Evolutionary conservation across 2,113 vertebrate species (phyloP).

Genomic region (Pica pica): DNA sequence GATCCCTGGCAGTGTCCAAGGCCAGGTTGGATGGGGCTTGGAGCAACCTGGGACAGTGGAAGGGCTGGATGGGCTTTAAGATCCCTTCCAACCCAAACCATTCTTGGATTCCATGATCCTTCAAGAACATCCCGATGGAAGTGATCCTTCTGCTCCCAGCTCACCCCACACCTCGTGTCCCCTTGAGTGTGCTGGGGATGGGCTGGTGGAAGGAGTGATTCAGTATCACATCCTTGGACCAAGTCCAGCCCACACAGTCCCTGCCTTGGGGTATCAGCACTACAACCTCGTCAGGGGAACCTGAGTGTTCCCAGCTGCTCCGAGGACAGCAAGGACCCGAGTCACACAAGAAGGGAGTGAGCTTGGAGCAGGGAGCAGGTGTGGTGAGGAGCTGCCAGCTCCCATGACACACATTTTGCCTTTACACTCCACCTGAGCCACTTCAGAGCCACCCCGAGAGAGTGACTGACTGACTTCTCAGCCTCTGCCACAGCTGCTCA

Average conservation of each 20-base stretch:
- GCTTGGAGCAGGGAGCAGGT: background rate
- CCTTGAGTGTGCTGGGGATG: rapidly evolving
- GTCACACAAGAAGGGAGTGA: background rate
- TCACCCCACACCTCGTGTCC: background rate
- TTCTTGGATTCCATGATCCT: background rate
- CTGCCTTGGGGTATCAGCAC: background rate
- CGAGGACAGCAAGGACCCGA: rapidly evolving
- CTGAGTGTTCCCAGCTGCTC: background rate
- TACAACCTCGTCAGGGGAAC: rapidly evolving
- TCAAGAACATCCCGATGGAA: background rate
- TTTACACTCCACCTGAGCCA: background rate
- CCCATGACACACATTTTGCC: background rate
- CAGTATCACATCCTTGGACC: background rate
- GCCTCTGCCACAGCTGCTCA: background rate
- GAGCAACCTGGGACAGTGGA: rapidly evolving
- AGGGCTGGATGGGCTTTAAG: background rate
- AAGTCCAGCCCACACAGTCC: background rate
- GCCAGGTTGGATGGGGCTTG: rapidly evolving
- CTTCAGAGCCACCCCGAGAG: background rate
- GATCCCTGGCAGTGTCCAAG: background rate
- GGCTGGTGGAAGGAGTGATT: background rate
- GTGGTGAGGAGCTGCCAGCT: background rate
- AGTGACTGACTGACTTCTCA: background rate
- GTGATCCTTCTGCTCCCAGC: background rate
- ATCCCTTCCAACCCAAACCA: background rate